Percentiles rank a stretch among this genome's conserved stretches.
phyloP scores from a whole-genome alignment of 2,888 invertebrate genomes.

The Arrhopalites spinosus region DNA sequence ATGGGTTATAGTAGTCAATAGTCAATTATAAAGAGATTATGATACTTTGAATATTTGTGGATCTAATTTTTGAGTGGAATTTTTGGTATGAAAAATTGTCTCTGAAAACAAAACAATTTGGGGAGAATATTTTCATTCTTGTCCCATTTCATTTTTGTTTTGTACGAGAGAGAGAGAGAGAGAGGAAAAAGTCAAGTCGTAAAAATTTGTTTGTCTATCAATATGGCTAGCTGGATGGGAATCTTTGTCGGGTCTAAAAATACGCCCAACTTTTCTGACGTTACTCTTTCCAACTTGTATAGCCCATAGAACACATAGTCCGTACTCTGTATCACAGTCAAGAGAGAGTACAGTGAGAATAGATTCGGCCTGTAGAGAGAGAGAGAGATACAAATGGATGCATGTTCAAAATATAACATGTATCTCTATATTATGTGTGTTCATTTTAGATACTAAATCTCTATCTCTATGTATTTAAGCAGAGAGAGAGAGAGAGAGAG shows the following conservation, averaged over 20 bases:
- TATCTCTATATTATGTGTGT: background rate
- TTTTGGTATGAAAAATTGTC: too few species aligned
- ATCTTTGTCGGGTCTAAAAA: conserved; percentile 20
- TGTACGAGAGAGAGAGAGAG: background rate
- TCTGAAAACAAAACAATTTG: too few species aligned
- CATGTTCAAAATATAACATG: background rate
- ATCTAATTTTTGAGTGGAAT: too few species aligned
- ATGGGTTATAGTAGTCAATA: too few species aligned
- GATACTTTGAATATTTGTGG: too few species aligned
- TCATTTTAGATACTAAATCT: background rate
- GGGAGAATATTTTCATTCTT: background rate
- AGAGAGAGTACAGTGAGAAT: too few species aligned
- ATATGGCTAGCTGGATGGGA: conserved; percentile 11
- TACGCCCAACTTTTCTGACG: conserved; percentile 9
- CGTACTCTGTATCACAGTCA: too few species aligned
- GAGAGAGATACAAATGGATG: background rate
- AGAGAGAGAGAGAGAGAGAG: background rate
- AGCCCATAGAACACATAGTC: too few species aligned
- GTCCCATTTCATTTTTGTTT: background rate
- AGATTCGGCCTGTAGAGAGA: background rate
- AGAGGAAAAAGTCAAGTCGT: conserved; percentile 11
- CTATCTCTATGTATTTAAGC: conserved; percentile 1
- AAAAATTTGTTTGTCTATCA: conserved; percentile 21
- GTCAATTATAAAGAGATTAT: too few species aligned
- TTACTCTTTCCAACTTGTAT: too few species aligned